Percentiles rank a stretch among this genome's conserved stretches.
Evolutionary conservation across 2,113 vertebrate genomes (phyloP).

Genomic region (Danionella cerebrum): DNA sequence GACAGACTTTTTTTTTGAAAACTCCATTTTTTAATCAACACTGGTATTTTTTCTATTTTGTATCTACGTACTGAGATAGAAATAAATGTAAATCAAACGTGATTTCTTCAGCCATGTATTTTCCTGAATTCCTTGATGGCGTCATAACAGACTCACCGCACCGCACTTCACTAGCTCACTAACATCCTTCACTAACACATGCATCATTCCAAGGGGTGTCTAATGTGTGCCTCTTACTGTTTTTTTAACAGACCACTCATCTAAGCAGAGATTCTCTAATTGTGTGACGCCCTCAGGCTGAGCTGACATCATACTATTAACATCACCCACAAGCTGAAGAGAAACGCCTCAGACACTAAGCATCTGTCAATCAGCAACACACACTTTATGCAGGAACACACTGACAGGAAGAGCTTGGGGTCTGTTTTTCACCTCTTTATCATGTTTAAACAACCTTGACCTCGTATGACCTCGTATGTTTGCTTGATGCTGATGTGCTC

Average conservation of each 20-base stretch:
- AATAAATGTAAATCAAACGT: no score
- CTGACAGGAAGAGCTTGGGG: not conserved
- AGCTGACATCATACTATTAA: slow-evolving; percentile 27
- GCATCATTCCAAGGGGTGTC: slow-evolving; percentile 35
- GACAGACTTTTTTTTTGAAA: no score
- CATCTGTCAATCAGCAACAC: not conserved
- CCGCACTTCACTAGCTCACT: slow-evolving; percentile 7
- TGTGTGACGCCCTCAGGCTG: slow-evolving; percentile 56
- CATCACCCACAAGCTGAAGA: slow-evolving; percentile 5
- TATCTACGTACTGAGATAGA: no score
- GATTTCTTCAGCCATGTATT: no score
- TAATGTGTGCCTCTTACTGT: slow-evolving; percentile 60
- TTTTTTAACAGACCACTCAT: slow-evolving; percentile 63
- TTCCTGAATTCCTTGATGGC: no score
- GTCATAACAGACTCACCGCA: slow-evolving; percentile 4
- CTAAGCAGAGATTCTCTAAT: slow-evolving; percentile 67
- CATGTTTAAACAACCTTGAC: not conserved
- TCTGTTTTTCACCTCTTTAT: no score
- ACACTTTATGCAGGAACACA: not conserved
- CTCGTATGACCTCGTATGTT: no score
- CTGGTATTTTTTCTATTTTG: no score
- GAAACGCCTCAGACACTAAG: slow-evolving; percentile 11
- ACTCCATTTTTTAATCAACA: no score
- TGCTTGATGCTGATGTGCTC: not conserved
- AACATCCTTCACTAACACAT: slow-evolving; percentile 10